Base-by-base conservation (phyloP, 2,888 invertebrate genomes). In the Erebia aethiops region DNA sequence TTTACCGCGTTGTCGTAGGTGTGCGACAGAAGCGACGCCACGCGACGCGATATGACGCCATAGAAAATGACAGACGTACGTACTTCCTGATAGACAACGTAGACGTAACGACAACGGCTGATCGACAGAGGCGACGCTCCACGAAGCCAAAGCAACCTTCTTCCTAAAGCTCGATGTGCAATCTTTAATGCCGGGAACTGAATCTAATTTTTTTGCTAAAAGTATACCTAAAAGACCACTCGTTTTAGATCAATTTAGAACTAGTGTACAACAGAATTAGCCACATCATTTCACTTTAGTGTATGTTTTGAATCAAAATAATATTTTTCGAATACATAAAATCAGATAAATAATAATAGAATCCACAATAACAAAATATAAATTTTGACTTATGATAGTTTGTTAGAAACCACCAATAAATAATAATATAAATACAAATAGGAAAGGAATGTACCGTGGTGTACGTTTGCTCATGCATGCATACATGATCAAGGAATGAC, bases 381-480 rank as follows among this genome's bases (percentile, higher is more conserved):
- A 64, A 54, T 26, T 41, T 41, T 18, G 21, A 16, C 21, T 61
- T 61, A 62, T 2, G 43, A 7, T 41, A 41, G 52, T 54, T 64
- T 7, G 9, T 63, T 63, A 0, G 11, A 18, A 64, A 54, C 52
- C 52, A 49, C 8, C 16, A 49, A 26, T 11, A 35, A 35, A 52
- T 54, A 18, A 52, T 16, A 21, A 64, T 52, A 64, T 64, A 64
- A 64, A 64, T 64, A 64, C 64, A 64, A 54, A 54, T 52, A 64
- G 35, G 35, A 52, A 35, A 69, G 72, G 72, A 72, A 72, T 72
- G 72, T 72, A 63, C 18, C 49, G 65, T 51, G 54, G 46, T 41
- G 8, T 67, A 21, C 21, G 49, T 71, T 65, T 72, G 72, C n/a
- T n/a, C n/a, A n/a, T n/a, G n/a, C n/a, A n/a, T n/a, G 13, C 11